phyloP scores from a whole-genome alignment of 37 sponge, comb jelly and placozoan genomes.

The Petrosia ficiformis region DNA sequence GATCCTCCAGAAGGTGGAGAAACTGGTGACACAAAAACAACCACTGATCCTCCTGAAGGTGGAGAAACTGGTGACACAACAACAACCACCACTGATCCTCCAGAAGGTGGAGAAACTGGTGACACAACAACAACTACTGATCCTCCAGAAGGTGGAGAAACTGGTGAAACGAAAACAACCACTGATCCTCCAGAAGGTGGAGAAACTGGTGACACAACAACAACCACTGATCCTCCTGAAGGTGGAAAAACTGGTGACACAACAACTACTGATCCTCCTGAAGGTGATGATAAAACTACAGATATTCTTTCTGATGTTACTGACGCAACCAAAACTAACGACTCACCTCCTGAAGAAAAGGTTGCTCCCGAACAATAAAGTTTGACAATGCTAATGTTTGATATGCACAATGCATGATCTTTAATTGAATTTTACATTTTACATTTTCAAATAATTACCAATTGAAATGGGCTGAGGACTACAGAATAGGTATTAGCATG shows the following conservation, averaged over 20 bases:
- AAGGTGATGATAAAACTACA: background rate
- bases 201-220: background rate
- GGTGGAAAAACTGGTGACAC: background rate
- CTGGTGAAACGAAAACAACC: background rate
- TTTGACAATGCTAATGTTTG: too few relatives aligned
- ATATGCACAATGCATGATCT: too few relatives aligned
- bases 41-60: background rate
- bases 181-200: background rate
- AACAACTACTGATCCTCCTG: background rate
- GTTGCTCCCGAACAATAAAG: too few relatives aligned
- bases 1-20: background rate
- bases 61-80: background rate
- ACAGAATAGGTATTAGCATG: too few relatives aligned
- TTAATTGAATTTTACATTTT: too few relatives aligned
- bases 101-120: background rate
- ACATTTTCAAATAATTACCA: too few relatives aligned
- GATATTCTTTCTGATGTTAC: too few relatives aligned
- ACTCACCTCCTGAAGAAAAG: too few relatives aligned
- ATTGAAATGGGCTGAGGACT: too few relatives aligned
- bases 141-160: background rate
- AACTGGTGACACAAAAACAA: background rate
- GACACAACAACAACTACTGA: background rate
- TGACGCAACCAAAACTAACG: too few relatives aligned
- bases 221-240: background rate
- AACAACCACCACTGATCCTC: background rate